Evolutionary conservation across 2,113 vertebrate species (phyloP).

Genomic region (Seriola rivoliana): DNA sequence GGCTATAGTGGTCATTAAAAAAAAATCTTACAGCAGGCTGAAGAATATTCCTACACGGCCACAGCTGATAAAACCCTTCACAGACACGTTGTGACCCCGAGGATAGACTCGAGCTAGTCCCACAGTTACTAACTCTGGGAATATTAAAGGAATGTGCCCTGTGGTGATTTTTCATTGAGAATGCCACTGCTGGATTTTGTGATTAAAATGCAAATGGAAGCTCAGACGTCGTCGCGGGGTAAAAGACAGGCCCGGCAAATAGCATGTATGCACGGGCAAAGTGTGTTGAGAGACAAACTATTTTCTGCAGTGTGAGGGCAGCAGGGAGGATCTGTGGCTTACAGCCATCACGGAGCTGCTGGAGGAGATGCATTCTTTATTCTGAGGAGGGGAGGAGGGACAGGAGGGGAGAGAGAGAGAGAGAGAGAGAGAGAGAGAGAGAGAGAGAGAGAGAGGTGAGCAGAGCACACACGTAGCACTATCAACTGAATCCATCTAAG

Average conservation of each 20-base stretch:
- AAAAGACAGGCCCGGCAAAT: constrained; percentile 23
- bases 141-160: constrained; percentile 1
- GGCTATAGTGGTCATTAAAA: not conserved
- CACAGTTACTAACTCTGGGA: not conserved
- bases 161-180: constrained; percentile 11
- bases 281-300: constrained; percentile 62
- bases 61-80: not conserved
- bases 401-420: constrained; percentile 48
- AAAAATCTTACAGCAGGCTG: not conserved
- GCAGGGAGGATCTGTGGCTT: constrained; percentile 78
- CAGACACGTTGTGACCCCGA: not conserved
- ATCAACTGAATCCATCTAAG: constrained; percentile 90
- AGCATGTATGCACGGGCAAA: constrained; percentile 32
- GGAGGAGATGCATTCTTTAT: constrained; percentile 89
- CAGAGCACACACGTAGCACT: constrained; percentile 83
- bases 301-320: constrained; percentile 76
- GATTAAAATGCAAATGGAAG: constrained; percentile 55
- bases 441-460: constrained; percentile 66
- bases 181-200: constrained; percentile 38
- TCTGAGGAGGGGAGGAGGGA: constrained; percentile 88
- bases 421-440: constrained; percentile 40
- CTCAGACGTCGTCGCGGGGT: constrained; percentile 13
- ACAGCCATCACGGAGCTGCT: constrained; percentile 82
- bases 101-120: not conserved
- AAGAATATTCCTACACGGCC: not conserved